phyloP scores from a whole-genome alignment of 2,113 vertebrate genomes.

The Serilophus lunatus region DNA sequence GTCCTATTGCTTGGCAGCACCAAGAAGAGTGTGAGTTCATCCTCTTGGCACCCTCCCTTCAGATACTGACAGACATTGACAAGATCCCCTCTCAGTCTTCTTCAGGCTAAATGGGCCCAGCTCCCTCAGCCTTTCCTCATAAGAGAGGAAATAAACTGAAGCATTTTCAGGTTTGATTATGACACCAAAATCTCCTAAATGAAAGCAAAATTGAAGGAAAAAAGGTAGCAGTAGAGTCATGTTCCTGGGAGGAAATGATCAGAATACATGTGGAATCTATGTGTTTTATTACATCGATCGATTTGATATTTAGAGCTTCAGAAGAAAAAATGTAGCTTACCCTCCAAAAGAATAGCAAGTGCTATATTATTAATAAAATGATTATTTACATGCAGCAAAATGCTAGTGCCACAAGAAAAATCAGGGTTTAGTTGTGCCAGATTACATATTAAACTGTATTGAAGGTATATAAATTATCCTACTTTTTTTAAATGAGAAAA shows the following conservation, averaged over 20 bases:
- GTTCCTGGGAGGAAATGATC: not conserved
- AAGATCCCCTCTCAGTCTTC: not conserved
- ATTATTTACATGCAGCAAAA: not conserved
- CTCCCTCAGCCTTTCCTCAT: not conserved
- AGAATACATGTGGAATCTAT: not conserved
- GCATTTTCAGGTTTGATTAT: not conserved
- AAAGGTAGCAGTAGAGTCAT: not conserved
- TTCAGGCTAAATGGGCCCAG: not conserved
- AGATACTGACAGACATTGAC: not conserved
- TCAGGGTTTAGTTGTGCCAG: not conserved
- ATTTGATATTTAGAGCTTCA: not conserved
- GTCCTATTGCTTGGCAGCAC: not conserved
- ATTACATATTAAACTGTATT: not conserved
- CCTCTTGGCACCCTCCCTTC: not conserved
- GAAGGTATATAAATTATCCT: not conserved
- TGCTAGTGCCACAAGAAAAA: not conserved
- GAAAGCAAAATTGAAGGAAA: not conserved
- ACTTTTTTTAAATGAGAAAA: not conserved
- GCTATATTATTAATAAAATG: not conserved
- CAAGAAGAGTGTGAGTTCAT: not conserved
- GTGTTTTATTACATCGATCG: not conserved
- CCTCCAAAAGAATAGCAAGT: not conserved
- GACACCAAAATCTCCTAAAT: not conserved
- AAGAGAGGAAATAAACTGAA: not conserved
- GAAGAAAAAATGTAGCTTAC: not conserved